These are phyloP conservation scores for Pseudopleuronectes americanus DNA, from an alignment of 2,797 vertebrate species.

Conservation along the genomic window DNA sequence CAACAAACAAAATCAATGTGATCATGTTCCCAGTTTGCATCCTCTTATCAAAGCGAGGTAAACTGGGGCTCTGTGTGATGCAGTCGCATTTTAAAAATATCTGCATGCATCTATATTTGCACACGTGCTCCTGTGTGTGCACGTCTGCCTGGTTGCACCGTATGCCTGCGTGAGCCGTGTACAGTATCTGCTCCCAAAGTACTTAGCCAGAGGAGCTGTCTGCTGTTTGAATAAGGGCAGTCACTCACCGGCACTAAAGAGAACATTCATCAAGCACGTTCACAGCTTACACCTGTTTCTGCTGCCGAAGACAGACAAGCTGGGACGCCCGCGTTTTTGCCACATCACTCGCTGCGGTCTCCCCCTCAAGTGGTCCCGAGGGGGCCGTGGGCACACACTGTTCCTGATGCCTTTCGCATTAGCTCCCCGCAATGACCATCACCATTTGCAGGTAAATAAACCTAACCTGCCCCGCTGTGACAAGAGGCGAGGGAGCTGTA, in stretches of 20 bases:
- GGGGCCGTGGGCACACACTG: constrained; percentile 51
- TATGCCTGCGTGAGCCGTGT: constrained; percentile 63
- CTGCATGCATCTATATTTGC: constrained; percentile 4
- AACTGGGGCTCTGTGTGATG: constrained; percentile 10
- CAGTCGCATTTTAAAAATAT: constrained; percentile 13
- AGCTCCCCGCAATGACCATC: constrained; percentile 54
- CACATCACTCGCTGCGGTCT: constrained; percentile 71
- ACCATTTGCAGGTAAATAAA: constrained; percentile 68
- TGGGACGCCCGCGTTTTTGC: constrained; percentile 53
- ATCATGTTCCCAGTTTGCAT: constrained; percentile 15
- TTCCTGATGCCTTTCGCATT: constrained; percentile 65
- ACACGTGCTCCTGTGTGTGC: constrained; percentile 4
- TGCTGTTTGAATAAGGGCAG: constrained; percentile 79
- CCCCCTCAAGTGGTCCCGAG: constrained; percentile 66
- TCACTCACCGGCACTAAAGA: constrained; percentile 82
- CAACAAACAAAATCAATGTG: constrained; percentile 54
- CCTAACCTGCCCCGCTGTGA: constrained; percentile 33
- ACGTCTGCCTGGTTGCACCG: constrained; percentile 42
- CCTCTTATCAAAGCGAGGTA: constrained; percentile 31
- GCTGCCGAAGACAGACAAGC: constrained; percentile 77
- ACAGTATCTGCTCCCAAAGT: constrained; percentile 72
- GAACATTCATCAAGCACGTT: constrained; percentile 81
- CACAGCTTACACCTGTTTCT: constrained; percentile 82
- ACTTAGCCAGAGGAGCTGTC: constrained; percentile 78
- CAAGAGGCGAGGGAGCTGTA: not conserved